These are phyloP conservation scores for Reticulitermes speratus DNA, from an alignment of 1,140 invertebrate species.

Conservation along the genomic window DNA sequence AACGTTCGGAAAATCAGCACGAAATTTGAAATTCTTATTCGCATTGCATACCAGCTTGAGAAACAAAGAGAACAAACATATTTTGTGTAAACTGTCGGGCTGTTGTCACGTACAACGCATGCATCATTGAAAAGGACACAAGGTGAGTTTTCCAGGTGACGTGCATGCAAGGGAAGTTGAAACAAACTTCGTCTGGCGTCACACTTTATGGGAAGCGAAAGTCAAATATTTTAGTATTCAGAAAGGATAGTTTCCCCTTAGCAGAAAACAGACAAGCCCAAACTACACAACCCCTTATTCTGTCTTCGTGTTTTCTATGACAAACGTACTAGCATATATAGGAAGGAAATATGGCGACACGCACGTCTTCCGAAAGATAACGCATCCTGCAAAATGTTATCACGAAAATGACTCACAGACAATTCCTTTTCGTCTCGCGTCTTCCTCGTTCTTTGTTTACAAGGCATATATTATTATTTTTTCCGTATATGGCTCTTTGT, in stretches of 20 bases:
- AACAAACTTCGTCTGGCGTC: background rate
- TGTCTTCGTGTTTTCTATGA: background rate
- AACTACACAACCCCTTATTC: background rate
- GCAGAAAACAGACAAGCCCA: background rate
- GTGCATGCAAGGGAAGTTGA: conserved; percentile 4
- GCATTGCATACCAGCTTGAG: background rate
- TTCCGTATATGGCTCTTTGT: no score
- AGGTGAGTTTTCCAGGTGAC: conserved; percentile 1
- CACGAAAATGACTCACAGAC: no score
- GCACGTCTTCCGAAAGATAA: no score
- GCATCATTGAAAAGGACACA: background rate
- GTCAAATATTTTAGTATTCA: conserved; percentile 7
- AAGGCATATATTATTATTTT: no score
- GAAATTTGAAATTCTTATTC: background rate
- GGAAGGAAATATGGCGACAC: no score
- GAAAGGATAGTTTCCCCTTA: background rate
- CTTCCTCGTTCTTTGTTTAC: no score
- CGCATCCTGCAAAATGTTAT: no score
- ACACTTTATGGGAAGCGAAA: conserved; percentile 6
- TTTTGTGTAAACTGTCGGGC: background rate
- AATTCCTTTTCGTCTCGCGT: no score
- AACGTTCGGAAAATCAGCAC: background rate
- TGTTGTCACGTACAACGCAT: background rate
- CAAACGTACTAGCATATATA: background rate
- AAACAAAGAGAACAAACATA: background rate